Evolutionary conservation across 2,888 invertebrate species (phyloP).

Genomic region (Hirtodrosophila confusa): DNA sequence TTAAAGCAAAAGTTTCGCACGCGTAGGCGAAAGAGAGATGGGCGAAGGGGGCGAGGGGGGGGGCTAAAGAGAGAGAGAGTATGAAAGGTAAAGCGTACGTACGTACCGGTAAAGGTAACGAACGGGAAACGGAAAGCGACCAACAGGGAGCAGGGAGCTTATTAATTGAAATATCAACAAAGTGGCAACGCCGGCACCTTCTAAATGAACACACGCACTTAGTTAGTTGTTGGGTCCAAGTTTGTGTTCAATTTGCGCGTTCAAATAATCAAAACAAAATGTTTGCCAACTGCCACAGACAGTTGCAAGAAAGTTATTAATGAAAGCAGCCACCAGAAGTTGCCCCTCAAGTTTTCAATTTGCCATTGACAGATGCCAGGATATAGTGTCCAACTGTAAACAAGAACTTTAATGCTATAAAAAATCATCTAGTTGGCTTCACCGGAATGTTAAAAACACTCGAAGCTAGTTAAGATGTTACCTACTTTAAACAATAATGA

Average conservation of each 20-base stretch:
- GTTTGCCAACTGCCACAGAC: conserved; percentile 31
- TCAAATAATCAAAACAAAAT: conserved; percentile 38
- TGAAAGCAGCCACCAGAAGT: conserved; percentile 27
- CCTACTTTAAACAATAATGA: no score
- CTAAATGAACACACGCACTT: not conserved
- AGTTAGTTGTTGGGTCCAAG: not conserved
- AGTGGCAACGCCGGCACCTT: conserved; percentile 19
- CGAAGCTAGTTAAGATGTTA: not conserved
- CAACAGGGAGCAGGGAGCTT: conserved; percentile 23
- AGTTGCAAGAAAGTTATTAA: conserved; percentile 39
- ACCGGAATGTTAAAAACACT: conserved; percentile 7
- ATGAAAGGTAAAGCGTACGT: no score
- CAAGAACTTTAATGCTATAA: conserved; percentile 26
- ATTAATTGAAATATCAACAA: conserved; percentile 40
- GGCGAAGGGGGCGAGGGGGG: not conserved
- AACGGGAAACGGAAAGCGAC: conserved; percentile 3
- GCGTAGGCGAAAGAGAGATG: not conserved
- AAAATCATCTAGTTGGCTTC: conserved; percentile 7
- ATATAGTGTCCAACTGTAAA: conserved; percentile 6
- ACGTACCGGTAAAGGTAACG: not conserved
- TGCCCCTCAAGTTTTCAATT: conserved; percentile 26
- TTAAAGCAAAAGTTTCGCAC: conserved; percentile 6
- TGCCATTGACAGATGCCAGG: conserved; percentile 3
- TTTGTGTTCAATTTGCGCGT: conserved; percentile 1
- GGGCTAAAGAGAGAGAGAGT: not conserved